Conservation (phyloP, 2,888 invertebrate species). For the Cremastinae sp. region DNA sequence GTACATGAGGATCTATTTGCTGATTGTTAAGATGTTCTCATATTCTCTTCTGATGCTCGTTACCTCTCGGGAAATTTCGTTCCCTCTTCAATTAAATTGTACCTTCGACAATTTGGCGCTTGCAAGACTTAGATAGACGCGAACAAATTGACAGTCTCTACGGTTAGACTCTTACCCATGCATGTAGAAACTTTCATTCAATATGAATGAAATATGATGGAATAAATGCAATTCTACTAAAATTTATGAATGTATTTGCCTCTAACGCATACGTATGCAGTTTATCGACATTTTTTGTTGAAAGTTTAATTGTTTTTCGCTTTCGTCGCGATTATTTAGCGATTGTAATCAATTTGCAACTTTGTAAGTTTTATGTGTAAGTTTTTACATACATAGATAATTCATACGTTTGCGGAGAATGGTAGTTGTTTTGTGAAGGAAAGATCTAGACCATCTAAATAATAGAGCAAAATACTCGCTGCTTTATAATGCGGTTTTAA, state of each 20-base stretch:
- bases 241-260: too few species aligned
- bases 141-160: conserved; percentile 33
- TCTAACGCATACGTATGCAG: too few species aligned
- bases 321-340: conserved; percentile 5
- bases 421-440: conserved; percentile 25
- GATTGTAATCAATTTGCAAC: conserved; percentile 1
- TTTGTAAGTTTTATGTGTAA: background rate
- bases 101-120: background rate
- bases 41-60: conserved; percentile 10
- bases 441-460: conserved; percentile 52
- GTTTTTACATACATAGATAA: conserved; percentile 12
- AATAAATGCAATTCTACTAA: too few species aligned
- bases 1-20: conserved; percentile 28
- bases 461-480: conserved; percentile 53
- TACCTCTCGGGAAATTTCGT: background rate
- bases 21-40: conserved; percentile 16
- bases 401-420: conserved; percentile 7
- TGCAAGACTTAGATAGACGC: background rate
- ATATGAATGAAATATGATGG: too few species aligned
- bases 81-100: conserved; percentile 21
- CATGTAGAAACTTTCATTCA: too few species aligned
- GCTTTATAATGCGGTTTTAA: conserved; percentile 75
- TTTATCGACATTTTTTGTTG: too few species aligned
- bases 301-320: too few species aligned
- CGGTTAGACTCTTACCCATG: too few species aligned